phyloP scores from a whole-genome alignment of 2,797 vertebrate genomes.

The Microctenopoma steveboyesi region DNA sequence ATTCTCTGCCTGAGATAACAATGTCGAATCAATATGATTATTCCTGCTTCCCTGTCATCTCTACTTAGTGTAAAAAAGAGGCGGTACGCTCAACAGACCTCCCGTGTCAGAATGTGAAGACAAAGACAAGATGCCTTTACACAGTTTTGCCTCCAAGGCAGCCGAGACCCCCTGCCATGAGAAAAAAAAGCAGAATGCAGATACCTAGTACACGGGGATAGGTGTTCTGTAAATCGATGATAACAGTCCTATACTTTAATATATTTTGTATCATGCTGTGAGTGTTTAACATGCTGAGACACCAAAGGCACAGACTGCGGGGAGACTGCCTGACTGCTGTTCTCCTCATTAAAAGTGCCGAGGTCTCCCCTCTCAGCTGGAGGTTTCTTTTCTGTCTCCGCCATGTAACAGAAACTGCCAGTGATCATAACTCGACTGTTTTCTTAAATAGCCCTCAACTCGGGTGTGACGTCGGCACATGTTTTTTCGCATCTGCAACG shows the following conservation, averaged over 20 bases:
- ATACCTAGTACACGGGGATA: slow-evolving; percentile 73
- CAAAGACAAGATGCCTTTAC: slow-evolving; percentile 67
- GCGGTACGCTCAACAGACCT: slow-evolving; percentile 31
- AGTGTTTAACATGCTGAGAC: slow-evolving; percentile 90
- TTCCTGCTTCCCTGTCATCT: slow-evolving; percentile 58
- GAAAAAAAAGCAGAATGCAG: slow-evolving; percentile 66
- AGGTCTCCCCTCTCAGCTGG: slow-evolving; percentile 84
- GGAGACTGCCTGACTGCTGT: slow-evolving; percentile 83
- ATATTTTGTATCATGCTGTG: slow-evolving; percentile 88
- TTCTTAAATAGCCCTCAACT: slow-evolving; percentile 57
- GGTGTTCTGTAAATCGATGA: slow-evolving; percentile 85
- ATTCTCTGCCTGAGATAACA: slow-evolving; percentile 37
- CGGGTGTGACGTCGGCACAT: slow-evolving; percentile 36
- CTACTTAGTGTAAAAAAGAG: slow-evolving; percentile 43
- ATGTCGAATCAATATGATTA: slow-evolving; percentile 57
- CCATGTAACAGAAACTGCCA: slow-evolving; percentile 66
- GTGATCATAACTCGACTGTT: slow-evolving; percentile 73
- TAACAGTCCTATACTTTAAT: slow-evolving; percentile 84
- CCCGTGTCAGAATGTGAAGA: slow-evolving; percentile 56
- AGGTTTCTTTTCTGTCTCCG: slow-evolving; percentile 72
- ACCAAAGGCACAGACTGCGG: slow-evolving; percentile 82
- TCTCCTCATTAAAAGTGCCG: slow-evolving; percentile 89
- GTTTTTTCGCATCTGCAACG: slow-evolving; percentile 23
- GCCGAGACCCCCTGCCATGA: slow-evolving; percentile 61
- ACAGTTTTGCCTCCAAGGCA: slow-evolving; percentile 59